Evolutionary conservation across 2,113 vertebrate genomes (phyloP).

Genomic region (Larimichthys polyactis): DNA sequence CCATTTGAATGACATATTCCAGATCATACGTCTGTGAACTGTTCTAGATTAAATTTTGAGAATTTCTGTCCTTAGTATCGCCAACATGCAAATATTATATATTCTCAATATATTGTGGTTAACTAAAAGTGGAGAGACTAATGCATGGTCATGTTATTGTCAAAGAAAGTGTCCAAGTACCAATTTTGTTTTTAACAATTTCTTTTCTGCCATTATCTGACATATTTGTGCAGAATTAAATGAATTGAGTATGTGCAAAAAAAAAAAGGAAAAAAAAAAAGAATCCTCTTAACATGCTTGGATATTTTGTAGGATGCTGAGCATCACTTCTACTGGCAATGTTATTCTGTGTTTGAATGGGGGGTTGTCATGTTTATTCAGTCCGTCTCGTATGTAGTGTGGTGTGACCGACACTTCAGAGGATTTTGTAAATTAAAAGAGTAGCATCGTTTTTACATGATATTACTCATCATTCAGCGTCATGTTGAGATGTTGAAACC

Average conservation of each 20-base stretch:
- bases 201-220: conserved; percentile 72
- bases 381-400: conserved; percentile 78
- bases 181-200: conserved; percentile 75
- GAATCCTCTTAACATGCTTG: conserved; percentile 77
- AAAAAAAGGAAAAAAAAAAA: conserved; percentile 24
- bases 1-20: conserved; percentile 75
- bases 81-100: conserved; percentile 81
- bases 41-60: conserved; percentile 73
- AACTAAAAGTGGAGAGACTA: conserved; percentile 81
- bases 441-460: conserved; percentile 77
- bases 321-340: conserved; percentile 80
- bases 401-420: conserved; percentile 76
- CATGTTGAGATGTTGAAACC: conserved; percentile 75
- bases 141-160: conserved; percentile 83
- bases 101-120: conserved; percentile 82
- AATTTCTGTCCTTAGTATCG: conserved; percentile 78
- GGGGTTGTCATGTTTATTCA: conserved; percentile 74
- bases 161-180: conserved; percentile 81
- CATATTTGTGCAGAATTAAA: conserved; percentile 80
- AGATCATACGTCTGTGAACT: conserved; percentile 78
- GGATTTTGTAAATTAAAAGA: conserved; percentile 79
- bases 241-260: conserved; percentile 75
- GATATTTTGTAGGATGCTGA: conserved; percentile 81
- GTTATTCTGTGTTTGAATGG: conserved; percentile 76
- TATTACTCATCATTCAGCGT: conserved; percentile 75